A percentile compares a stretch with the other conserved stretches of the same genome.
phyloP scores from a whole-genome alignment of 2,888 invertebrate species.

The Nematopogon swammerdamellus region DNA sequence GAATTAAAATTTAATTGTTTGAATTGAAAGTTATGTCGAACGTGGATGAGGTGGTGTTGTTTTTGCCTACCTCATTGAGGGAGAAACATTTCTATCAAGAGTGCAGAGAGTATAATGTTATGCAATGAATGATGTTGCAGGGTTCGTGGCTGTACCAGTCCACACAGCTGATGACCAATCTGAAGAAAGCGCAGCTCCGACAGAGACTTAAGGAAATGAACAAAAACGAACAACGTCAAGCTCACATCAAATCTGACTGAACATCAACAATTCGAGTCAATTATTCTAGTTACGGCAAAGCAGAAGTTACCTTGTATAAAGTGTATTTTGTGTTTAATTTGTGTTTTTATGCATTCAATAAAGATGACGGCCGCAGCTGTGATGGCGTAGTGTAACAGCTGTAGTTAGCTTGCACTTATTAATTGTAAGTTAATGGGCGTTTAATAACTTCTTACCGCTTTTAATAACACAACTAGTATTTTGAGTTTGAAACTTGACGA shows the following conservation, averaged over 20 bases:
- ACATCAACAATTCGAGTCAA: constrained; percentile 4
- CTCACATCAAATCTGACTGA: constrained; percentile 32
- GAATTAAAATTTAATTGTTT: too few species aligned
- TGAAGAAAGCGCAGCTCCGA: constrained; percentile 77
- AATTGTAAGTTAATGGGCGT: neutral
- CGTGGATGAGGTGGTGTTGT: too few species aligned
- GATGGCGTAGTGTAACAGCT: neutral
- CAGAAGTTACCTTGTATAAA: too few species aligned
- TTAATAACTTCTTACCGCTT: neutral
- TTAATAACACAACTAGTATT: neutral
- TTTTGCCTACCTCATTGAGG: too few species aligned
- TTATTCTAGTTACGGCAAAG: constrained; percentile 1
- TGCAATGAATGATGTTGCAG: constrained; percentile 42
- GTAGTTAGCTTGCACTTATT: neutral
- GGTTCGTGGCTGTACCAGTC: constrained; percentile 89
- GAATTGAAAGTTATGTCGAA: too few species aligned
- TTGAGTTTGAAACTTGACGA: too few species aligned
- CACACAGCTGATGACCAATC: constrained; percentile 80
- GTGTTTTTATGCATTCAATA: too few species aligned
- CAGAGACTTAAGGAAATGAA: constrained; percentile 62
- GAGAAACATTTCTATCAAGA: too few species aligned
- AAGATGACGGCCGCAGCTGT: neutral
- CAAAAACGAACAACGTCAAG: constrained; percentile 28
- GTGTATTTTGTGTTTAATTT: too few species aligned
- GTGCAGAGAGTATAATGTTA: too few species aligned